Base-by-base conservation (phyloP, 2,113 vertebrate species). In the Cyanoramphus novaezelandiae region DNA sequence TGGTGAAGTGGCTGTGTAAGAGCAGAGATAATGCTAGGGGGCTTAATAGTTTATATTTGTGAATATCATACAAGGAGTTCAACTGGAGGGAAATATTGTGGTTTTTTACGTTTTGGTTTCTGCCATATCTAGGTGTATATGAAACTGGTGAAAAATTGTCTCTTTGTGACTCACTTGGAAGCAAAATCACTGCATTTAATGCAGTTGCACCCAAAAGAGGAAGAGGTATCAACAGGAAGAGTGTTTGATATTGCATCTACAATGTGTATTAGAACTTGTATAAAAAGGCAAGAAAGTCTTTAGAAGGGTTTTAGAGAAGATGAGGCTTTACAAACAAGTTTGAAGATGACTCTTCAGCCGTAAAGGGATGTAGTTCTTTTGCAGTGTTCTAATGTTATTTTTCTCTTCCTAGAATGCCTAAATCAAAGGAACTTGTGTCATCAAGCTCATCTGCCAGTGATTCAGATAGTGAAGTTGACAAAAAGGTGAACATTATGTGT, bases 341-440 rank as follows among this genome's bases (percentile, higher is more conserved):
- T 95, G 78, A 47, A 69, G 27, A 20, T 43, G 31, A 27, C 23
- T 86, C 93, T 96, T 29, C 5, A 77, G 41, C 68, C 1, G 1
- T 46, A 77, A 70, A 14, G 25, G 31, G 28, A 62, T 8, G 2
- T 57, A 43, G 78, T 76, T 8, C 9, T 68, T 85, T 11, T 82
- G 43, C 74, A 80, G 69, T 90, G 64, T 90, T 93, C 82, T 83
- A 35, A 75, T 7, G 2, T 67, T 93, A 41, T 62, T 33, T 97
- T 97, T 96, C 65, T 95, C 55, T 62, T 97, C 83, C 55, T 97
- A 99, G 99, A 98, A 99, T 99, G 99, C 99, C 99, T 43, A 99
- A 99, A 90, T 99, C 99, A 97, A 99, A 99, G 98, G 99, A 99
- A 98, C 98, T 99, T 93, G 97, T 99, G 93, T 99, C 99, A 93